Percentiles rank a stretch among this genome's conserved stretches.
These are phyloP conservation scores for Nebria brevicollis DNA, from an alignment of 2,888 invertebrate genomes.

Conservation along the genomic window DNA sequence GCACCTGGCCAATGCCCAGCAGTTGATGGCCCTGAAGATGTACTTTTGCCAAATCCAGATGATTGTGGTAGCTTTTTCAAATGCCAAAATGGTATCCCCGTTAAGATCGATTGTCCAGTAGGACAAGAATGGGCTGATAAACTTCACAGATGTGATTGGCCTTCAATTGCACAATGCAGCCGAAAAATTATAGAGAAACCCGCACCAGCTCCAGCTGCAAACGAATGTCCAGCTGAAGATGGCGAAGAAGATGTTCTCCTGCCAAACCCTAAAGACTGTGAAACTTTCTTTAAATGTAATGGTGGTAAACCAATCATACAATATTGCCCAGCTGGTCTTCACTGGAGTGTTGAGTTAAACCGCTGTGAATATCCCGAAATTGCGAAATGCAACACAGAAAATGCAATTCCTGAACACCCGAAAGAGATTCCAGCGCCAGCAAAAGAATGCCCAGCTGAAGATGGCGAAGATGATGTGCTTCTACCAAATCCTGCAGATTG, in stretches of 20 bases:
- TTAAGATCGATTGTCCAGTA: conserved; percentile 36
- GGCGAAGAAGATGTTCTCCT: conserved; percentile 38
- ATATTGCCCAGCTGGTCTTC: conserved; percentile 25
- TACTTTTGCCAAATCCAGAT: conserved; percentile 37
- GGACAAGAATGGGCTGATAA: conserved; percentile 36
- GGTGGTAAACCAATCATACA: conserved; percentile 15
- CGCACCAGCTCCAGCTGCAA: conserved; percentile 6
- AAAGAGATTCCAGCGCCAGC: background rate
- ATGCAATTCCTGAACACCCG: no score
- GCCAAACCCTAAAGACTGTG: conserved; percentile 38
- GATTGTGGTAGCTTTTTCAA: conserved; percentile 44
- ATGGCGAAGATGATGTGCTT: conserved; percentile 37
- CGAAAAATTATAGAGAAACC: background rate
- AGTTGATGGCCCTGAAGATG: conserved; percentile 34
- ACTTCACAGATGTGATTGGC: conserved; percentile 42
- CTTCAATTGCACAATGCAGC: conserved; percentile 42
- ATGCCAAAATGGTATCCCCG: conserved; percentile 34
- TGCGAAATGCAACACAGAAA: conserved; percentile 19
- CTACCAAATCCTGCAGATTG: conserved; percentile 40
- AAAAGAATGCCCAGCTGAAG: conserved; percentile 29
- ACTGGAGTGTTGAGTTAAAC: conserved; percentile 21
- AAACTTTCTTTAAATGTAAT: conserved; percentile 39
- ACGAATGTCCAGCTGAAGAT: conserved; percentile 34
- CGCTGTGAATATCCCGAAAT: conserved; percentile 30
- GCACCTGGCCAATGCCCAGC: conserved; percentile 33